phyloP scores from a whole-genome alignment of 2,888 invertebrate species.

The Agrotis exclamationis region DNA sequence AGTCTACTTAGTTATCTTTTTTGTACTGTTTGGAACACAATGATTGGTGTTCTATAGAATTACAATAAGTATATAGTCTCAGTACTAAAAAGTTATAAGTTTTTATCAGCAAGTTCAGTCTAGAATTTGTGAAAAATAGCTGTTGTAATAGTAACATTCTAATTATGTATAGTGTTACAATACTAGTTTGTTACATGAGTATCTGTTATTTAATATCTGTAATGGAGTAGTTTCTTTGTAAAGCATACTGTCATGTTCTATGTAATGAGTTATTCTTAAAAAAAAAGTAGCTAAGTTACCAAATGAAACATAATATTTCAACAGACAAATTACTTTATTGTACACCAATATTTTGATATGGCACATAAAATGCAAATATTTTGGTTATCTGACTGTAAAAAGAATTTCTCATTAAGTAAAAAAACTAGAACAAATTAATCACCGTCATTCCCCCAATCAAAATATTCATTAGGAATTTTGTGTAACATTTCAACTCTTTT shows the following conservation, averaged over 20 bases:
- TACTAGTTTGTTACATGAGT: slow-evolving; percentile 39
- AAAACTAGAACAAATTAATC: background rate
- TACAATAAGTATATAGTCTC: background rate
- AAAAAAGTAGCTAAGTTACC: background rate
- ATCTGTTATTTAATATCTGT: slow-evolving; percentile 36
- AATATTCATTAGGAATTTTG: background rate
- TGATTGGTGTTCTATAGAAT: slow-evolving; percentile 7
- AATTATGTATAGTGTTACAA: slow-evolving; percentile 27
- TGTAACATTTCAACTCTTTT: background rate
- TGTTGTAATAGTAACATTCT: background rate
- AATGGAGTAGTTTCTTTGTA: slow-evolving; percentile 29
- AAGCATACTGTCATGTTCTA: background rate
- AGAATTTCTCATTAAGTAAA: background rate
- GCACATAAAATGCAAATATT: too few relatives aligned
- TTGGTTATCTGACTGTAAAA: background rate
- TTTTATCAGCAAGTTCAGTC: slow-evolving; percentile 2
- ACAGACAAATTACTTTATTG: background rate
- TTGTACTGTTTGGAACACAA: background rate
- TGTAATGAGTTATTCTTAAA: background rate
- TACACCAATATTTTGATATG: background rate
- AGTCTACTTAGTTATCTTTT: slow-evolving; percentile 21
- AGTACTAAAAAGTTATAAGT: background rate
- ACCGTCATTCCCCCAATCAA: background rate
- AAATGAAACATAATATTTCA: background rate
- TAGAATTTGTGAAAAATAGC: background rate